phyloP scores from a whole-genome alignment of 2,797 vertebrate genomes.

The Tarsius wallacei region DNA sequence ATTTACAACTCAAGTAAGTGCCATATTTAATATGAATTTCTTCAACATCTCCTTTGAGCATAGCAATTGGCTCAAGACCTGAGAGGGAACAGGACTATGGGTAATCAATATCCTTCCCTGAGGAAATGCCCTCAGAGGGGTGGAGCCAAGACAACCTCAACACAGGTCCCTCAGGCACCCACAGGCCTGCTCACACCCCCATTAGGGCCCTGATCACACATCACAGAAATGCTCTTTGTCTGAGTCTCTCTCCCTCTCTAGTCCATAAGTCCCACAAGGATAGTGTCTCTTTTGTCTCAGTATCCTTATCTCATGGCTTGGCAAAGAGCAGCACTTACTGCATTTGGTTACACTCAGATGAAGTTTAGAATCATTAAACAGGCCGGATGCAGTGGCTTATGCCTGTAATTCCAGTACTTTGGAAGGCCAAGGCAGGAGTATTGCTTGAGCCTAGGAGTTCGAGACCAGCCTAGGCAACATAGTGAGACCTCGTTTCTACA shows the following conservation, averaged over 20 bases:
- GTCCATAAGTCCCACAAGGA: background rate
- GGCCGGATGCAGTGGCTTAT: no score
- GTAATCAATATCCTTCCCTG: background rate
- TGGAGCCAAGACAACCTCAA: no score
- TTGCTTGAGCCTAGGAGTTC: no score
- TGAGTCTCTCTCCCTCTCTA: background rate
- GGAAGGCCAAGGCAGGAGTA: no score
- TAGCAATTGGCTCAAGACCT: fast-evolving
- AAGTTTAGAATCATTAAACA: background rate
- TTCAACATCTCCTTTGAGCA: background rate
- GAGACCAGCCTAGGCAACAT: no score
- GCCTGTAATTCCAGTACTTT: no score
- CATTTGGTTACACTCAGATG: background rate
- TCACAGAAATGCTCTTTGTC: background rate
- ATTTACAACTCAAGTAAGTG: background rate
- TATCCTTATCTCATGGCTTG: background rate
- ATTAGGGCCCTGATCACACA: fast-evolving
- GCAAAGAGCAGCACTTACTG: fast-evolving
- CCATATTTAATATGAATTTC: background rate
- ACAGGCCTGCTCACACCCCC: fast-evolving
- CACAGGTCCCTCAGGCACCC: fast-evolving
- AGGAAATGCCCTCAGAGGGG: no score
- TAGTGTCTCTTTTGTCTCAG: no score
- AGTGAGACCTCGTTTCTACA: no score
- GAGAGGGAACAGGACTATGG: background rate